Evolutionary conservation across 1,140 invertebrate species (phyloP), one percentile per base, ranked within the genome.

Genomic region (Mycetomoellerius zeteki): DNA sequence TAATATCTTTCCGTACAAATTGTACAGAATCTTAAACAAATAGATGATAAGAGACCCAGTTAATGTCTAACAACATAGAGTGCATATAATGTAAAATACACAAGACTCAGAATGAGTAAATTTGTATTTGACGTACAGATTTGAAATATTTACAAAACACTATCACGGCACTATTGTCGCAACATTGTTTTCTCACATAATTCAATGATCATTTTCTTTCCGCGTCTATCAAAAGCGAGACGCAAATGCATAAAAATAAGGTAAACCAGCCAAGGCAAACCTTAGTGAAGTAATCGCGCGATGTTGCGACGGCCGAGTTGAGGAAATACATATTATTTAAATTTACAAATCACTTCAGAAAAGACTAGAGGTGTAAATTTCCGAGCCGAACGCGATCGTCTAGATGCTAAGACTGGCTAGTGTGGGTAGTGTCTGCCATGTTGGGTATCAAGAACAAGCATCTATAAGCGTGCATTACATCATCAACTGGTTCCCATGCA

Each of bases 381-480:
- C 60, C 21, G 27, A 37, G 14, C 58, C 1, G 21, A 8, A 27
- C n/a, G 43, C 33, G 21, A 71, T 19, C 52, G 21, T 16, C 54
- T 10, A 24, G 19, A 43, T 58, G 81, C 60, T 21, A 43, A 72
- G 71, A 72, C 65, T 75, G 65, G 52, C 54, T 52, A 60, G 80
- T 91, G 86, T 89, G 88, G 90, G 88, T 84, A 92, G 90, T 88
- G 89, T 90, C 92, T 94, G 88, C 93, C 92, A 94, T 94, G 89
- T 94, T 94, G 86, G 91, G 91, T 88, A 58, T 86, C 85, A 90
- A 88, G 86, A 92, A 80, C 75, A 89, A 86, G 81, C 67, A 87
- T 92, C 93, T 95, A 93, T 94, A 95, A 95, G 91, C 85, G 92
- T 91, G 64, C 87, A 90, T 95, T 95, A 93, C 94, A 94, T 95